Percentiles rank a stretch among this genome's conserved stretches.
Evolutionary conservation across 2,888 invertebrate species (phyloP).

Genomic region (Gastracanthus pulcherrimus): DNA sequence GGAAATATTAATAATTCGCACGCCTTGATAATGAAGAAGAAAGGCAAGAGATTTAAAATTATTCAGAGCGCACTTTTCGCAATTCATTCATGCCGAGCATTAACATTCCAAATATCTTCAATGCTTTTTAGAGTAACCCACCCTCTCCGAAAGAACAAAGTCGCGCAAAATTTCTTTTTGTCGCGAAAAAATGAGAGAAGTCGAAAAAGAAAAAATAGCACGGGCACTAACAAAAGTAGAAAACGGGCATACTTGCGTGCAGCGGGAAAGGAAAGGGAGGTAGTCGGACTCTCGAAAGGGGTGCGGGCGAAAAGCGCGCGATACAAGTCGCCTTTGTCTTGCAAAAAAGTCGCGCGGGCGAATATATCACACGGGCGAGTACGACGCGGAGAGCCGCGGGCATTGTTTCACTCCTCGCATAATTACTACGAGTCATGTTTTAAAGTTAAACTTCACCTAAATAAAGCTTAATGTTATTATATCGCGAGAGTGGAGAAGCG

Average conservation of each 20-base stretch:
- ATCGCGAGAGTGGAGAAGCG: conserved; percentile 41
- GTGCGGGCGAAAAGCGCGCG: conserved; percentile 45
- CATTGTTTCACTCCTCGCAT: conserved; percentile 75
- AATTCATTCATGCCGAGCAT: no score
- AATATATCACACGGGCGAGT: conserved; percentile 70
- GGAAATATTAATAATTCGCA: not conserved
- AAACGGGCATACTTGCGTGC: not conserved
- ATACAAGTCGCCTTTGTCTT: conserved; percentile 69
- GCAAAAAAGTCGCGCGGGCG: conserved; percentile 71
- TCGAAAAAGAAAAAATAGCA: no score
- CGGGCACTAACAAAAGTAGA: no score
- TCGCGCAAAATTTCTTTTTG: conserved; percentile 34
- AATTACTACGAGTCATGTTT: conserved; percentile 75
- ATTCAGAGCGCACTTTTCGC: no score
- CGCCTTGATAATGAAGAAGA: not conserved
- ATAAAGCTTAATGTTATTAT: conserved; percentile 76
- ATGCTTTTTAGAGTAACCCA: no score
- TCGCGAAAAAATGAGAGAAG: no score
- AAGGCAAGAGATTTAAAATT: not conserved
- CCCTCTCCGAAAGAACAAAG: conserved; percentile 29
- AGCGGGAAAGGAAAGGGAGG: no score
- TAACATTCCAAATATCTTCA: no score
- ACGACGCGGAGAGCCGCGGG: conserved; percentile 63
- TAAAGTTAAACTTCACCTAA: conserved; percentile 75
- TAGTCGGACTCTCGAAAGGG: conserved; percentile 24